Conservation (phyloP, 2,888 invertebrate species). For the Cyrtodaria siliqua region DNA sequence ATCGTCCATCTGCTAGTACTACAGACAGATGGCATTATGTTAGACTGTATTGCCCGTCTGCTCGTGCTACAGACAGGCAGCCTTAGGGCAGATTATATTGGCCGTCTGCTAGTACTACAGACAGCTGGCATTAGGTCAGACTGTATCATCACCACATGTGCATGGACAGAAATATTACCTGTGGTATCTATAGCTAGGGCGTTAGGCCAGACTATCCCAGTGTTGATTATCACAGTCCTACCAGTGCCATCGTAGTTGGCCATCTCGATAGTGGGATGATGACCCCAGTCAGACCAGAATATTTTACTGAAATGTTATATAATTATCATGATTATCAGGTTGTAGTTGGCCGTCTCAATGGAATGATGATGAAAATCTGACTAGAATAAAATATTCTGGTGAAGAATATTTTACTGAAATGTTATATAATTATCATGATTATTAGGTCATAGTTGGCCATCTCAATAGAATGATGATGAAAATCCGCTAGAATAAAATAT, state of each 20-base stretch:
- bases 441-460: constrained; percentile 66
- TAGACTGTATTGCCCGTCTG: no score
- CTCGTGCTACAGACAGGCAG: no score
- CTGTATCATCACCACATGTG: no score
- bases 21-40: no score
- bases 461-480: constrained; percentile 60
- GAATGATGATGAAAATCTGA: constrained; percentile 65
- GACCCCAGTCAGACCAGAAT: constrained; percentile 73
- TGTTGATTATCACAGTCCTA: constrained; percentile 37
- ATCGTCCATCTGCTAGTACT: no score
- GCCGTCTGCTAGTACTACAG: no score
- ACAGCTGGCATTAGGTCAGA: no score
- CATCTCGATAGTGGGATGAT: constrained; percentile 57
- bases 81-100: no score
- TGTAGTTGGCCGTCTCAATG: constrained; percentile 63
- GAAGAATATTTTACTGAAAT: constrained; percentile 61
- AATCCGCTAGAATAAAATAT: constrained; percentile 72
- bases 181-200: constrained; percentile 60
- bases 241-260: constrained; percentile 65
- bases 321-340: no score
- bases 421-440: no score
- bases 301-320: constrained; percentile 43
- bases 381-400: no score
- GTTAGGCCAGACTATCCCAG: constrained; percentile 62
- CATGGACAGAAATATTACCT: constrained; percentile 53